Conservation (phyloP, 2,113 vertebrate species). For the Oplegnathus fasciatus region DNA sequence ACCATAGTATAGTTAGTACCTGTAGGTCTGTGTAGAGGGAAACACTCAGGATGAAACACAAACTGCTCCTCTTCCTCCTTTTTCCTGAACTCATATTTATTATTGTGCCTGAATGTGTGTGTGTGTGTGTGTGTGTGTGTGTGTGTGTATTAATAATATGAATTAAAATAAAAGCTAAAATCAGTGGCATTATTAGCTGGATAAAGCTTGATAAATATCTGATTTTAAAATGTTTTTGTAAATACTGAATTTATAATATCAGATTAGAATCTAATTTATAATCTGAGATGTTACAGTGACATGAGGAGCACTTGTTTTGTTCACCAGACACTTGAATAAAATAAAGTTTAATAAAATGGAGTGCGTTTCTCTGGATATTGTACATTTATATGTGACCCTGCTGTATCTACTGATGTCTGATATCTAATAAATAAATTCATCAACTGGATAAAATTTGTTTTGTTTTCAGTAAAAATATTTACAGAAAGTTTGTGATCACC, state of each 20-base stretch:
- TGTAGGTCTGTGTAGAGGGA: neutral
- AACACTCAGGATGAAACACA: conserved; percentile 47
- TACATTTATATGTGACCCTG: neutral
- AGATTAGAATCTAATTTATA: neutral
- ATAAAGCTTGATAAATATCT: neutral
- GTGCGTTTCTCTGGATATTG: neutral
- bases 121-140: neutral
- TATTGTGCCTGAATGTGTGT: neutral
- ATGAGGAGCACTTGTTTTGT: neutral
- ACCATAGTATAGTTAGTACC: neutral
- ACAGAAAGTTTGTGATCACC: neutral
- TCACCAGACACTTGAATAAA: neutral
- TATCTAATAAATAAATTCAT: conserved; percentile 2
- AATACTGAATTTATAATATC: conserved; percentile 13
- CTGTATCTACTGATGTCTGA: neutral
- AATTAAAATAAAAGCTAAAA: neutral
- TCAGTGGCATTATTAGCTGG: conserved; percentile 20
- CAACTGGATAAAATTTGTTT: neutral
- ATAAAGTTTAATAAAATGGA: neutral
- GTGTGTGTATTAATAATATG: neutral
- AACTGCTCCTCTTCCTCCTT: conserved; percentile 14
- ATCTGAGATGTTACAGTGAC: neutral
- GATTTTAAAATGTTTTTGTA: conserved; percentile 4
- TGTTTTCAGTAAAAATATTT: neutral
- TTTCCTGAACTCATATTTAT: neutral